Conservation (phyloP, 2,113 vertebrate genomes). For the Forbesichthys agassizii region DNA sequence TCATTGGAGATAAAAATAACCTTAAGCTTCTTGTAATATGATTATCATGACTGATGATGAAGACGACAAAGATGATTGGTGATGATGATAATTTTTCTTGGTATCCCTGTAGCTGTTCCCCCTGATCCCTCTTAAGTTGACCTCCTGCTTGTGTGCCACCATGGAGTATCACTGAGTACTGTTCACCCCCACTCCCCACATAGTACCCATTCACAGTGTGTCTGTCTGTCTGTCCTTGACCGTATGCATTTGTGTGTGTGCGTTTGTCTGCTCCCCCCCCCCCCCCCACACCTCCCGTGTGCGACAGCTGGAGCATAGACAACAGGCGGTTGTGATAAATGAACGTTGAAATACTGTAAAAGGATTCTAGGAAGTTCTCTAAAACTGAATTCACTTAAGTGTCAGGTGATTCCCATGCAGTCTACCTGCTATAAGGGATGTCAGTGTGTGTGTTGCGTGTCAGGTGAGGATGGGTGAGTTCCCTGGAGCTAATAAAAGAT, state of each 20-base stretch:
- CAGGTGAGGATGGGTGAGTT: constrained; percentile 28
- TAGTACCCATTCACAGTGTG: constrained; percentile 42
- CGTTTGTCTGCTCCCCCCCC: neutral
- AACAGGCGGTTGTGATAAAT: too few relatives aligned
- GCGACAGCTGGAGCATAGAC: too few relatives aligned
- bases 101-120: constrained; percentile 78
- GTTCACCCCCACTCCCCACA: neutral
- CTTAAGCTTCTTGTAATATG: constrained; percentile 74
- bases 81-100: constrained; percentile 68
- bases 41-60: constrained; percentile 56
- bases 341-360: too few relatives aligned
- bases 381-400: too few relatives aligned
- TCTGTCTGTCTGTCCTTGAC: constrained; percentile 11
- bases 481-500: constrained; percentile 36
- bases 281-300: too few relatives aligned
- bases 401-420: too few relatives aligned
- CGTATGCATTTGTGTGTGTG: constrained; percentile 1
- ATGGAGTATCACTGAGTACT: neutral
- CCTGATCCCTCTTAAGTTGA: constrained; percentile 38
- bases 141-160: constrained; percentile 13
- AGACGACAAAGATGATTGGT: constrained; percentile 23
- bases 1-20: constrained; percentile 74
- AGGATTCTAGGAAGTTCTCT: too few relatives aligned
- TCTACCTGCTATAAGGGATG: constrained; percentile 19
- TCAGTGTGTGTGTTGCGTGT: constrained; percentile 6